phyloP scores from a whole-genome alignment of 2,888 invertebrate species.

The Hirtodrosophila histrioides region DNA sequence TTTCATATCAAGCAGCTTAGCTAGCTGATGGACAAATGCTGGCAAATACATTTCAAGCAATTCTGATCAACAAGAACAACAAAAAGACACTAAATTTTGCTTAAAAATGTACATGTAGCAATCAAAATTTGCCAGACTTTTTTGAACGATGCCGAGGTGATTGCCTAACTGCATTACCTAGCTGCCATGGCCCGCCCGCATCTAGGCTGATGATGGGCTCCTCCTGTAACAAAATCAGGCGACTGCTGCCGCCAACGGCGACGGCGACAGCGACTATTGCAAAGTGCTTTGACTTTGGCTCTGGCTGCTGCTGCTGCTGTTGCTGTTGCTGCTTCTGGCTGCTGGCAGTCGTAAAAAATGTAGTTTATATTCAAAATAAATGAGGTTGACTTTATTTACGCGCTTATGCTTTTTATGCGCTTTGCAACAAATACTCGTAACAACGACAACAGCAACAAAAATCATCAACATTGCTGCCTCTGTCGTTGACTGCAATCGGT shows the following conservation, averaged over 20 bases:
- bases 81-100: too few relatives aligned
- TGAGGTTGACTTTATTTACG: slow-evolving; percentile 79
- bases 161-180: slow-evolving; percentile 25
- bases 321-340: slow-evolving; percentile 35
- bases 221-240: slow-evolving; percentile 31
- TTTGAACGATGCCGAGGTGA: background rate
- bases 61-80: too few relatives aligned
- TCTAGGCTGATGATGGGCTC: slow-evolving; percentile 14
- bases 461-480: slow-evolving; percentile 48
- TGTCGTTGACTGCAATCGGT: slow-evolving; percentile 46
- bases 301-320: slow-evolving; percentile 22
- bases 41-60: too few relatives aligned
- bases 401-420: slow-evolving; percentile 80
- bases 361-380: slow-evolving; percentile 79
- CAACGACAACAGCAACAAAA: slow-evolving; percentile 27
- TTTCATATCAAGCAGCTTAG: too few relatives aligned
- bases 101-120: too few relatives aligned
- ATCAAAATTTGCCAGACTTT: slow-evolving; percentile 11
- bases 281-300: slow-evolving; percentile 67
- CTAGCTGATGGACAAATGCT: too few relatives aligned
- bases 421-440: slow-evolving; percentile 64
- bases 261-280: slow-evolving; percentile 52
- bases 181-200: slow-evolving; percentile 27
- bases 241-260: slow-evolving; percentile 30
- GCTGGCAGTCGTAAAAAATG: slow-evolving; percentile 77